A percentile compares a stretch with the other conserved stretches of the same genome.
Conservation (phyloP, 1,140 invertebrate species). For the Drosophila baimaii region DNA sequence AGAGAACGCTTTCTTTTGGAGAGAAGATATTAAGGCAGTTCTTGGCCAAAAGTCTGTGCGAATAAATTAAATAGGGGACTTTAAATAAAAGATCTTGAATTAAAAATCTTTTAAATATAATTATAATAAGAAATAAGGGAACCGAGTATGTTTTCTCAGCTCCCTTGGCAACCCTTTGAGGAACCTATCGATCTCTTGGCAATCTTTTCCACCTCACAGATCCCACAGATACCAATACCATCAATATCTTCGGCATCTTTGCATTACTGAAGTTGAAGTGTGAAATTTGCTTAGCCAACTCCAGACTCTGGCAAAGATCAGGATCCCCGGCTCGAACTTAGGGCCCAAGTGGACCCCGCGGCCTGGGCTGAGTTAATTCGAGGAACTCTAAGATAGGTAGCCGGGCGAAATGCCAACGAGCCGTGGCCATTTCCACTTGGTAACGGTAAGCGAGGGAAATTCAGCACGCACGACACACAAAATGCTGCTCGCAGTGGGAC, state of each 20-base stretch:
- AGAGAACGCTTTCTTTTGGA: conserved; percentile 7
- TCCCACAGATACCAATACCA: conserved; percentile 9
- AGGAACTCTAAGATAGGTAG: conserved; percentile 37
- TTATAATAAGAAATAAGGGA: neutral
- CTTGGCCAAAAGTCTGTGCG: neutral
- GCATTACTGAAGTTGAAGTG: conserved; percentile 35
- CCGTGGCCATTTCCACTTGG: conserved; percentile 58
- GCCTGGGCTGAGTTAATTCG: conserved; percentile 30
- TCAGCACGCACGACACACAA: conserved; percentile 62
- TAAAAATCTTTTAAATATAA: neutral
- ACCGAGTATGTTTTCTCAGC: neutral
- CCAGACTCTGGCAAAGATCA: conserved; percentile 8
- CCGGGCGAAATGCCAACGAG: conserved; percentile 58
- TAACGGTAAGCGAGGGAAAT: conserved; percentile 63
- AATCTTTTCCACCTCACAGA: neutral
- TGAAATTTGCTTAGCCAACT: conserved; percentile 51
- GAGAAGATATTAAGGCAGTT: neutral
- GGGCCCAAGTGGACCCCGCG: conserved; percentile 8
- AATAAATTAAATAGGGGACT: no score
- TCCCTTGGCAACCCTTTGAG: neutral
- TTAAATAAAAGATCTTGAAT: neutral
- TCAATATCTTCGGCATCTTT: conserved; percentile 21
- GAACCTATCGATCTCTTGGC: neutral
- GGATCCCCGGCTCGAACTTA: conserved; percentile 4
- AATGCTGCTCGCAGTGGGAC: conserved; percentile 3